These are phyloP conservation scores for Ochotona princeps DNA, from an alignment of 2,113 vertebrate species.

Conservation along the genomic window DNA sequence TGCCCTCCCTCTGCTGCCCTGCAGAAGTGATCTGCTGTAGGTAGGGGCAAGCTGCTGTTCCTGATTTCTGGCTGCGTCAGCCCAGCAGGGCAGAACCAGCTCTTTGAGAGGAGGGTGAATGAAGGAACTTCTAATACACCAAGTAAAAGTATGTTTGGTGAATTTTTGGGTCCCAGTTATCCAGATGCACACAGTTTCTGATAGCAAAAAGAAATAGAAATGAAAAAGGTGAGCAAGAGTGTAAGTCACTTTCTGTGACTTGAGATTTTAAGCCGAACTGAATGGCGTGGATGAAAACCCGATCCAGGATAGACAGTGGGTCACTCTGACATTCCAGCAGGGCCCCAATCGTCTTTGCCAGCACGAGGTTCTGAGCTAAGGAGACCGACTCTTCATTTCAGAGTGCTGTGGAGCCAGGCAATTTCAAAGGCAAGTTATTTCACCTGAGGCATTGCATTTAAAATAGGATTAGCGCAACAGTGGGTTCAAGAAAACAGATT, in stretches of 20 bases:
- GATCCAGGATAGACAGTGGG: neutral
- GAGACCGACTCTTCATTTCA: neutral
- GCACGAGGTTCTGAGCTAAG: neutral
- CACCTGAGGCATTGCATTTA: conserved; percentile 4
- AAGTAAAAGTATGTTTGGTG: conserved; percentile 10
- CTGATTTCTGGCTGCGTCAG: neutral
- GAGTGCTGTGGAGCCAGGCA: conserved; percentile 32
- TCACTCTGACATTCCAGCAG: neutral
- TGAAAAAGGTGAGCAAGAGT: neutral
- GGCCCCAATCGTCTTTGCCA: neutral
- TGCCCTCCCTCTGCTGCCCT: conserved; percentile 52
- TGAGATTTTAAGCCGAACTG: neutral
- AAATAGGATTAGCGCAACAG: neutral
- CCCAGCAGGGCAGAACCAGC: neutral
- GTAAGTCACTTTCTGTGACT: neutral
- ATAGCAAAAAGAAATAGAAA: neutral
- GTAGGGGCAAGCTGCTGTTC: conserved; percentile 75
- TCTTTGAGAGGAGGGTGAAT: neutral
- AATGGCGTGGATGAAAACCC: neutral
- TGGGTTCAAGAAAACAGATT: neutral
- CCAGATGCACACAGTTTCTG: conserved; percentile 3
- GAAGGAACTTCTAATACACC: neutral
- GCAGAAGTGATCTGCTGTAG: conserved; percentile 62
- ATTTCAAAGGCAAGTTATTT: conserved; percentile 23
- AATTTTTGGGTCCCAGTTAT: conserved; percentile 20